phyloP scores from a whole-genome alignment of 2,888 invertebrate genomes.

The Amblyjoppa fuscipennis region DNA sequence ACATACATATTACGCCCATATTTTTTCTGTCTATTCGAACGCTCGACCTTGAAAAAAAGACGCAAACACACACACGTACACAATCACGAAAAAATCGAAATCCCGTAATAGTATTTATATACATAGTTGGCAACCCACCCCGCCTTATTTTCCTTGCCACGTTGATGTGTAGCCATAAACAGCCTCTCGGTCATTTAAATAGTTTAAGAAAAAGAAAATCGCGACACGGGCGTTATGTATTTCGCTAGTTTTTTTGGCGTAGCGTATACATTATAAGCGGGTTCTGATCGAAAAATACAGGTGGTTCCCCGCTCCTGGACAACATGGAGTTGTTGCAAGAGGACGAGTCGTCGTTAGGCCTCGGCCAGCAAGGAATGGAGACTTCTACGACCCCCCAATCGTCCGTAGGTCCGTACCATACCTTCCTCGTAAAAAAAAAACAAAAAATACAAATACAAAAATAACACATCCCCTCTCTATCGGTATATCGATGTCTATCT shows the following conservation, averaged over 20 bases:
- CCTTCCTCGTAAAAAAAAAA: slow-evolving; percentile 76
- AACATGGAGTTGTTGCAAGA: slow-evolving; percentile 85
- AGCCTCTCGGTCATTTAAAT: slow-evolving; percentile 42
- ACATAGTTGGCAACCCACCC: slow-evolving; percentile 22
- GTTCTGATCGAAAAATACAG: slow-evolving; percentile 78
- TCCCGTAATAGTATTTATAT: slow-evolving; percentile 16
- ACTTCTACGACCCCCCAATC: slow-evolving; percentile 83
- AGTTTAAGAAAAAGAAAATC: not conserved
- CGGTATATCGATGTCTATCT: slow-evolving; percentile 54
- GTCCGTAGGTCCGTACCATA: slow-evolving; percentile 84
- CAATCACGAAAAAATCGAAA: slow-evolving; percentile 2
- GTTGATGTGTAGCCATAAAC: slow-evolving; percentile 33
- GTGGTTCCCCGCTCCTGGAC: slow-evolving; percentile 84
- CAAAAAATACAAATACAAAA: slow-evolving; percentile 29
- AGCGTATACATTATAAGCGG: slow-evolving; percentile 38
- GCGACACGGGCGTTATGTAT: not conserved
- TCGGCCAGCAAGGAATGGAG: slow-evolving; percentile 84
- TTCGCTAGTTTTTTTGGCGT: slow-evolving; percentile 16
- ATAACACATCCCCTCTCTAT: slow-evolving; percentile 59
- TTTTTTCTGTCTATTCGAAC: slow-evolving; percentile 21
- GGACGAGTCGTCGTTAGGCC: slow-evolving; percentile 84
- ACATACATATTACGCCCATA: not conserved
- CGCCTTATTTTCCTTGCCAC: slow-evolving; percentile 3
- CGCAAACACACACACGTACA: slow-evolving; percentile 14
- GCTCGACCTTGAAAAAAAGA: slow-evolving; percentile 32